phyloP scores from a whole-genome alignment of 1,140 invertebrate species.

The Drosophila elegans region DNA sequence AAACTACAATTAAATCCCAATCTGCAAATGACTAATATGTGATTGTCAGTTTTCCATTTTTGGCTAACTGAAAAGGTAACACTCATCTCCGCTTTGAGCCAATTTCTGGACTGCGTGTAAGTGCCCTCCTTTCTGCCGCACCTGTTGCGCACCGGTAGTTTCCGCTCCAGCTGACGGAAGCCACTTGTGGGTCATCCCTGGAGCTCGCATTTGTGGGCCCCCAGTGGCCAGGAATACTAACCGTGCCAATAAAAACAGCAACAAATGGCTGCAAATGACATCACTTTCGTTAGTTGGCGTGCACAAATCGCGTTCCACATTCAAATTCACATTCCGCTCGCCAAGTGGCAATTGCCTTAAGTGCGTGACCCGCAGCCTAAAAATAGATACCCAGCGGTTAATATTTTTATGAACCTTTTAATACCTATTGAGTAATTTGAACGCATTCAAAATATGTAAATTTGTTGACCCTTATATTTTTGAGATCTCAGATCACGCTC shows the following conservation, averaged over 20 bases:
- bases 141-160: slow-evolving; percentile 28
- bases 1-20: background rate
- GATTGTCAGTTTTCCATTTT: background rate
- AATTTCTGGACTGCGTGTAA: slow-evolving; percentile 2
- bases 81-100: slow-evolving; percentile 2
- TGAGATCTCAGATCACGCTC: no score
- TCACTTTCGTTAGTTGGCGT: slow-evolving; percentile 56
- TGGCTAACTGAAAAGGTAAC: background rate
- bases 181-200: slow-evolving; percentile 41
- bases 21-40: background rate
- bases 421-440: slow-evolving; percentile 13
- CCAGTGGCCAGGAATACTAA: slow-evolving; percentile 14
- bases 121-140: slow-evolving; percentile 16
- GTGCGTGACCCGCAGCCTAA: slow-evolving; percentile 39
- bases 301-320: slow-evolving; percentile 52
- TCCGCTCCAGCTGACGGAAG: slow-evolving; percentile 33
- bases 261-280: slow-evolving; percentile 48
- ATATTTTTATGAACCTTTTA: slow-evolving; percentile 5
- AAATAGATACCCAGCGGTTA: slow-evolving; percentile 22
- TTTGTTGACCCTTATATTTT: background rate
- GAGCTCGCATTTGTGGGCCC: slow-evolving; percentile 1
- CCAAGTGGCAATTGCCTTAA: slow-evolving; percentile 47
- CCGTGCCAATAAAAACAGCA: slow-evolving; percentile 34
- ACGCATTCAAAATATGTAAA: background rate
- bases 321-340: slow-evolving; percentile 32